These are phyloP conservation scores for Cosmopolites sordidus DNA, from an alignment of 2,888 invertebrate genomes.

Conservation along the genomic window DNA sequence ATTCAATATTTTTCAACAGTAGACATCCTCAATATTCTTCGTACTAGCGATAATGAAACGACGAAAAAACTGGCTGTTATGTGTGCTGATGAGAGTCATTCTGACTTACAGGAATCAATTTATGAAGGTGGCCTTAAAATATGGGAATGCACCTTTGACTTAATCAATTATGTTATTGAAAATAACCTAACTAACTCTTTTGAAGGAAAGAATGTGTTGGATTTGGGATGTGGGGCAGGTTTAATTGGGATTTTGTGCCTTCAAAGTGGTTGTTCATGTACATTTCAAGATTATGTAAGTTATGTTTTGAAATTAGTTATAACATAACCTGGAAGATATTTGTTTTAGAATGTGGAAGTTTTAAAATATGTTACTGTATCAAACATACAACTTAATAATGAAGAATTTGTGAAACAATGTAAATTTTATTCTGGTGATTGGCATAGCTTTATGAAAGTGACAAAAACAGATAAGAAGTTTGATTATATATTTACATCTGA, in stretches of 20 bases:
- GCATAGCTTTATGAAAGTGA: slow-evolving; percentile 50
- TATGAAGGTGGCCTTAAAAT: slow-evolving; percentile 93
- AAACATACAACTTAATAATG: slow-evolving; percentile 66
- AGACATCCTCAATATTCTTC: slow-evolving; percentile 41
- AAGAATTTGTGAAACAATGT: slow-evolving; percentile 41
- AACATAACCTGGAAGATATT: slow-evolving; percentile 37
- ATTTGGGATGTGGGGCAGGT: slow-evolving; percentile 91
- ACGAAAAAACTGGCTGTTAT: slow-evolving; percentile 44
- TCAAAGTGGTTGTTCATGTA: slow-evolving; percentile 63
- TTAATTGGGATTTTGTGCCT: slow-evolving; percentile 79
- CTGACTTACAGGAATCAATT: slow-evolving; percentile 69
- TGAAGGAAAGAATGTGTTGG: slow-evolving; percentile 62
- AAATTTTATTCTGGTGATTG: slow-evolving; percentile 67
- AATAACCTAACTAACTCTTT: slow-evolving; percentile 42
- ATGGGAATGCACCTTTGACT: slow-evolving; percentile 91
- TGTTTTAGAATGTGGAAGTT: slow-evolving; percentile 79
- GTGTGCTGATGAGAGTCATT: slow-evolving; percentile 61
- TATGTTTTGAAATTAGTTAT: slow-evolving; percentile 5
- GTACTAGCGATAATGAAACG: slow-evolving; percentile 34
- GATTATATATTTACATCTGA: slow-evolving; percentile 88
- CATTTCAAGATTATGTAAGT: slow-evolving; percentile 94
- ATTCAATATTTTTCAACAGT: slow-evolving; percentile 51
- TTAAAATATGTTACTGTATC: slow-evolving; percentile 75
- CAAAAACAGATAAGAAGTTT: slow-evolving; percentile 59
- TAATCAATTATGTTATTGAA: slow-evolving; percentile 61